Percentiles rank a stretch among this genome's conserved stretches.
These are phyloP conservation scores for Globodera rostochiensis DNA, from an alignment of 1,140 invertebrate species.

Conservation along the genomic window DNA sequence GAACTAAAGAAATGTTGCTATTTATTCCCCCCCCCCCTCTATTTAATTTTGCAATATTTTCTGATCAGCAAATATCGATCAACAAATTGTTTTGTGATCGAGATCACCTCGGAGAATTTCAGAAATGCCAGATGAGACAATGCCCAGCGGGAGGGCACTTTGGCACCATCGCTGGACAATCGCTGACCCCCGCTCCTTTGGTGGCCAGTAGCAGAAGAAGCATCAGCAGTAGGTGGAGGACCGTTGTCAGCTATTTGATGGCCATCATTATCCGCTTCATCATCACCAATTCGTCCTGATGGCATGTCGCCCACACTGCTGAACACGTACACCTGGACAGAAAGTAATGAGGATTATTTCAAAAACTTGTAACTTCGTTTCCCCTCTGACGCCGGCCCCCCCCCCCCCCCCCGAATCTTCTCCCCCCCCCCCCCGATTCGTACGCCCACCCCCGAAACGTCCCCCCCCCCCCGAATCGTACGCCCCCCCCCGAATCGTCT, in stretches of 20 bases:
- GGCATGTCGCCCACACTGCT: constrained; percentile 55
- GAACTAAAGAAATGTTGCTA: no score
- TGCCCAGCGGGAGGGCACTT: constrained; percentile 48
- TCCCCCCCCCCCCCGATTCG: no score
- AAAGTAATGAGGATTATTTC: background rate
- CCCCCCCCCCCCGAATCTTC: no score
- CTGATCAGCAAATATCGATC: no score
- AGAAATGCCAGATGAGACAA: constrained; percentile 56
- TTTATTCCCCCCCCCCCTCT: no score
- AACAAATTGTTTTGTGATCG: background rate
- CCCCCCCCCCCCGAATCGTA: no score
- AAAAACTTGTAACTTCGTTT: background rate
- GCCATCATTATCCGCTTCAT: background rate
- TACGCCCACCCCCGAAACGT: no score
- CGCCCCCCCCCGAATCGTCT: no score
- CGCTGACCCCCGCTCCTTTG: background rate
- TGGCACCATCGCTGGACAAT: constrained; percentile 35
- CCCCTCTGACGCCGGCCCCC: no score
- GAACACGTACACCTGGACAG: constrained; percentile 53
- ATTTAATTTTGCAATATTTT: no score
- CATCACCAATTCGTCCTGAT: constrained; percentile 12
- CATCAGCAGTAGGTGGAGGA: background rate
- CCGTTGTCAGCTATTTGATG: background rate
- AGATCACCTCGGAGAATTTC: constrained; percentile 46
- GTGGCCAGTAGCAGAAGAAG: background rate